Evolutionary conservation across 1,140 invertebrate species (phyloP), one percentile per base, ranked within the genome.

Genomic region (Drosophila asahinai): DNA sequence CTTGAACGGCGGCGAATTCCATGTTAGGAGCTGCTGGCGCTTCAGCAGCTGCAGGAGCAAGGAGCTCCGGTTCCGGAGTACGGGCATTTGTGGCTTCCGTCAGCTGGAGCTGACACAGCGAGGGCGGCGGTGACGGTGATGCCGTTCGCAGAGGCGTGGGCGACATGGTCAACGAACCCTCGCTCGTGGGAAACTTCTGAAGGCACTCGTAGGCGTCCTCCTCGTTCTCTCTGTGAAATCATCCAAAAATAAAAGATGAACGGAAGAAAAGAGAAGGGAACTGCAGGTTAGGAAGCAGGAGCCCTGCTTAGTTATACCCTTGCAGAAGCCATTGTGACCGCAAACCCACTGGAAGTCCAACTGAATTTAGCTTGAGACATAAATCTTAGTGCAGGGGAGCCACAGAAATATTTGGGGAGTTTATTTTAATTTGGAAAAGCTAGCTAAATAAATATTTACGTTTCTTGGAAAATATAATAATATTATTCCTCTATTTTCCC

Each of bases 11-110:
- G 25, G 54, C 58, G 63, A 47, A 55, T 25, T 33, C 64, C 67
- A 36, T 7, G 33, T 1, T 17, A 40, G 36, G 54, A 57, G 36
- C 51, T 54, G 51, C 51, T 33, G 51, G 30, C 6, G 51, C 30
- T 1, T 36, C 51, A 36, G 30, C 54, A n/a, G 33, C 33, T 38
- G 52, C 36, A n/a, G 54, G 36, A 57, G 36, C 54, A 25, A 6
- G 54, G 36, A 33, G 22, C 62, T 68, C 59, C 42, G 42, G 65
- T 86, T 86, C 83, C 84, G 83, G 77, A 59, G 52, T 42, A 47
- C 62, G 48, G 55, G 86, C 77, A 84, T 89, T 90, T 89, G 86
- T 81, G 81, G 86, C 74, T 89, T 89, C 84, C 84, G 86, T 66
- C 30, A 45, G 30, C 68, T 73, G 71, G 19, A 17, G 52, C 52